Evolutionary conservation across 1,140 invertebrate species (phyloP), one percentile per base, ranked within the genome.

Genomic region (Drosophila neocordata): DNA sequence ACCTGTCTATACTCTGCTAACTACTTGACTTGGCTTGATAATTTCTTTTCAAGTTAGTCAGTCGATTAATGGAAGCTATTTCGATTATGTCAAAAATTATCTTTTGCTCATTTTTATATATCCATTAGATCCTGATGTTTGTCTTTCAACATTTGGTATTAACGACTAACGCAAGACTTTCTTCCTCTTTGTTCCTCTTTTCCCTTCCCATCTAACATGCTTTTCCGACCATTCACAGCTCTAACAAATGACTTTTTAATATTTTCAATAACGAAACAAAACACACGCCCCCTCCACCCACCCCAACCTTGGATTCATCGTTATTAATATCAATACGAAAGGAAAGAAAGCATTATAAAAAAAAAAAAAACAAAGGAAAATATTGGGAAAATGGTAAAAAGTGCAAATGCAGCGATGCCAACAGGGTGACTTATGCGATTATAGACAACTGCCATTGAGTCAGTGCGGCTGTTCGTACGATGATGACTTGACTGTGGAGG

Each of bases 381-480:
- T 27, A 48, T 48, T 48, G 41, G 15, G 41, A 65, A 68, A 61
- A 69, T 20, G 65, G 35, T 24, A 73, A 88, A 82, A 88, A 79
- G 83, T 88, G 83, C 79, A 88, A 88, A 88, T 88, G 83, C 83
- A 88, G 79, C 84, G 69, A 65, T 79, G 83, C 79, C 83, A 87
- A 81, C 83, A 85, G 89, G 89, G 89, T 90, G 89, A 90, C 89
- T 90, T 90, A 90, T 83, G 84, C 84, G 89, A 90, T 90, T 90
- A 90, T 79, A 89, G 83, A 79, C 89, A 90, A 88, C 83, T 88
- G 83, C 64, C 79, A 66, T 71, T 69, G 63, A 66, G 51, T 56
- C 64, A 38, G n/a, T n/a, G n/a, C n/a, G n/a, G n/a, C n/a, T n/a
- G n/a, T n/a, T n/a, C n/a, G n/a, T n/a, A n/a, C n/a, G n/a, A n/a